phyloP scores from a whole-genome alignment of 2,888 invertebrate genomes.

The Melolontha melolontha region DNA sequence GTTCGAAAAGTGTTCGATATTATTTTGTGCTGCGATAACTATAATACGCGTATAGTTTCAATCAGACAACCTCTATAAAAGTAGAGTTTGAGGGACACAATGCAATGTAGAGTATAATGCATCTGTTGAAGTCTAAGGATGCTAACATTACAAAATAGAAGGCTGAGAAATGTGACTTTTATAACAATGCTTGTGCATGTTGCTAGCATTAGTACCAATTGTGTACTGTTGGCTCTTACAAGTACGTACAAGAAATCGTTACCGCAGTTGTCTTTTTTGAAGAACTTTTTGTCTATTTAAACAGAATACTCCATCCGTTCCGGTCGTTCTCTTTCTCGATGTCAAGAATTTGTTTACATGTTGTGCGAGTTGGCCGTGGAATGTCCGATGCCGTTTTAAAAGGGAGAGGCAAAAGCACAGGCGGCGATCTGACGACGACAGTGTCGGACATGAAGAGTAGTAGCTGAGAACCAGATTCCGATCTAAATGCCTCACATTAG shows the following conservation, averaged over 20 bases:
- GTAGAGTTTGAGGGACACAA: too few relatives aligned
- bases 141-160: too few relatives aligned
- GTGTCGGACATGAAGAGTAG: slow-evolving; percentile 50
- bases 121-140: too few relatives aligned
- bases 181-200: neutral
- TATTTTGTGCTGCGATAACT: too few relatives aligned
- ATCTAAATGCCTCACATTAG: slow-evolving; percentile 66
- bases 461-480: slow-evolving; percentile 62
- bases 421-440: slow-evolving; percentile 28
- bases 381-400: slow-evolving; percentile 33
- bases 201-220: slow-evolving; percentile 1
- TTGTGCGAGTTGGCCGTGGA: slow-evolving; percentile 26
- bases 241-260: neutral
- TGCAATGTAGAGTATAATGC: too few relatives aligned
- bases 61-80: too few relatives aligned
- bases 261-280: neutral
- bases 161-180: too few relatives aligned
- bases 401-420: slow-evolving; percentile 17
- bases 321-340: slow-evolving; percentile 4
- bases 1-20: too few relatives aligned
- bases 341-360: slow-evolving; percentile 44
- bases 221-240: neutral
- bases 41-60: too few relatives aligned
- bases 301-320: slow-evolving; percentile 5
- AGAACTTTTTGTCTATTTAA: slow-evolving; percentile 5